Percentiles rank a stretch among this genome's conserved stretches.
phyloP scores from a whole-genome alignment of 2,888 invertebrate species.

The Cephus spinipes region DNA sequence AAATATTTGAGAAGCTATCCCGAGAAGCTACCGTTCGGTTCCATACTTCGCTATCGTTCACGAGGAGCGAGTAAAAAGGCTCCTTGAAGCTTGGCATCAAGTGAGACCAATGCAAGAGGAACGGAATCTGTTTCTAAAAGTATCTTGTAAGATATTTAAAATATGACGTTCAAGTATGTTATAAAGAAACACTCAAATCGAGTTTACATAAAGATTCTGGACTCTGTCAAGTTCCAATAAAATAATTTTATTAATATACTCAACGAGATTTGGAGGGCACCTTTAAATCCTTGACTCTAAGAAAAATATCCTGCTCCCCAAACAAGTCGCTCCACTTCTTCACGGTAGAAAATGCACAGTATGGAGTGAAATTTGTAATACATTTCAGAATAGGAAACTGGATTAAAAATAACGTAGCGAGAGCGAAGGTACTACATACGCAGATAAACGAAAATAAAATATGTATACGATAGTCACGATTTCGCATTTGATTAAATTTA shows the following conservation, averaged over 20 bases:
- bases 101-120: neutral
- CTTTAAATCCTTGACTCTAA: neutral
- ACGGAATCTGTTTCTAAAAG: neutral
- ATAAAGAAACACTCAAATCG: conserved; percentile 4
- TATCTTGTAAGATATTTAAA: neutral
- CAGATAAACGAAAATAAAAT: conserved; percentile 31
- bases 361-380: neutral
- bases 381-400: neutral
- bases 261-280: neutral
- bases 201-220: neutral
- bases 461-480: neutral
- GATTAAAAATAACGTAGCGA: neutral
- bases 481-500: conserved; percentile 22
- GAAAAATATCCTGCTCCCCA: neutral
- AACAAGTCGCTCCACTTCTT: neutral
- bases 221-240: neutral
- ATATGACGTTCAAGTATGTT: neutral
- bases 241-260: neutral
- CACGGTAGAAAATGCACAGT: neutral
- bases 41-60: conserved; percentile 17
- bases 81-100: neutral
- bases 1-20: conserved; percentile 39
- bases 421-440: neutral
- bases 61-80: conserved; percentile 15
- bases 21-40: conserved; percentile 23